Evolutionary conservation across 2,888 invertebrate species (phyloP).

Genomic region (Cacoxenus indagator): DNA sequence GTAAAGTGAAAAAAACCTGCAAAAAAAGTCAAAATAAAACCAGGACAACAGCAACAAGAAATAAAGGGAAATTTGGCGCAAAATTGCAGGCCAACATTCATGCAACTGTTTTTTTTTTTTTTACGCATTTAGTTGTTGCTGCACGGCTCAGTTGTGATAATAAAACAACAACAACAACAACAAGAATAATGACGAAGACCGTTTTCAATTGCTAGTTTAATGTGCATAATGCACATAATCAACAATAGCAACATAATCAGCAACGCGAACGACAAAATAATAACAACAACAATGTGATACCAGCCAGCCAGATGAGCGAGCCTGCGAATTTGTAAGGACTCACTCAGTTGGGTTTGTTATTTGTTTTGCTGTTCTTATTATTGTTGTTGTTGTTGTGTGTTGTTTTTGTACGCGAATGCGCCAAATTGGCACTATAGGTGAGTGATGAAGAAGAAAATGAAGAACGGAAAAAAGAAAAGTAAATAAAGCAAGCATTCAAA

Average conservation of each 20-base stretch:
- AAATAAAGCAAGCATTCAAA: no score
- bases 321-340: background rate
- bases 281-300: conserved; percentile 15
- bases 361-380: background rate
- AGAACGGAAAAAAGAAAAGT: no score
- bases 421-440: background rate
- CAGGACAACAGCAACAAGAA: background rate
- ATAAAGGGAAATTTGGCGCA: background rate
- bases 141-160: background rate
- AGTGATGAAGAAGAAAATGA: background rate
- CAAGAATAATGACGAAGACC: background rate
- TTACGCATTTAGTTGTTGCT: background rate
- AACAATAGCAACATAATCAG: conserved; percentile 28
- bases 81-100: background rate
- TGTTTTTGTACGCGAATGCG: background rate
- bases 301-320: background rate
- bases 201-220: conserved; percentile 45
- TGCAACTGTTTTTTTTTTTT: background rate
- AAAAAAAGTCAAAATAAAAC: background rate
- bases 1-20: background rate
- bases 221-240: conserved; percentile 39
- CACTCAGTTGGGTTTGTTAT: background rate
- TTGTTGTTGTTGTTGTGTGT: background rate
- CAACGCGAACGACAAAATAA: conserved; percentile 15
- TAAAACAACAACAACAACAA: conserved; percentile 8